Evolutionary conservation across 2,888 invertebrate species (phyloP).

Genomic region (Epirrita christyi): DNA sequence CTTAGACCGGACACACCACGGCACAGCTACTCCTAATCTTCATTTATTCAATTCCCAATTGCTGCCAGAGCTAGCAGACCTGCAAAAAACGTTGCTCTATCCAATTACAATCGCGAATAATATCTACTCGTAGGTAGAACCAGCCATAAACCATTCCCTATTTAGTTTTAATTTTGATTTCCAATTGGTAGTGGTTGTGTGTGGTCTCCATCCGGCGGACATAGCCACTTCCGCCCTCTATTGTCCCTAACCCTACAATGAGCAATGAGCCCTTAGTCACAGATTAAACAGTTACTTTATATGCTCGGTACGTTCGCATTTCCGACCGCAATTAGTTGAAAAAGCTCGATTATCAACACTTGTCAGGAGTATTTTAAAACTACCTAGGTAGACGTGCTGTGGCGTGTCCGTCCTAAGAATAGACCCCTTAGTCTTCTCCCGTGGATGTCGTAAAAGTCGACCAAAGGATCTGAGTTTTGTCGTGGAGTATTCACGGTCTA

Average conservation of each 20-base stretch:
- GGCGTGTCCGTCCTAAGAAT: too few relatives aligned
- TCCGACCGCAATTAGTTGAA: slow-evolving; percentile 6
- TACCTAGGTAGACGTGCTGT: too few relatives aligned
- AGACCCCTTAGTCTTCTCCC: too few relatives aligned
- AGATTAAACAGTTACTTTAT: slow-evolving; percentile 20
- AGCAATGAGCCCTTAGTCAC: slow-evolving; percentile 53
- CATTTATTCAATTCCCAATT: not conserved
- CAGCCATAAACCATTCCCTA: slow-evolving; percentile 7
- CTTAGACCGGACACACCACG: too few relatives aligned
- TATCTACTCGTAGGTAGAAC: not conserved
- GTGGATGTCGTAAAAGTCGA: too few relatives aligned
- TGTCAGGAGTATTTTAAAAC: not conserved
- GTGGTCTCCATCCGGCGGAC: slow-evolving; percentile 77
- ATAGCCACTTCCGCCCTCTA: slow-evolving; percentile 67
- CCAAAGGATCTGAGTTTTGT: too few relatives aligned
- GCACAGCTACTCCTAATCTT: too few relatives aligned
- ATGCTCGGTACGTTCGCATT: slow-evolving; percentile 9
- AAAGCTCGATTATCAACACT: slow-evolving; percentile 11
- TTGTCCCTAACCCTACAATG: slow-evolving; percentile 63
- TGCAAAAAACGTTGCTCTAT: not conserved
- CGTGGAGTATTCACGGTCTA: too few relatives aligned
- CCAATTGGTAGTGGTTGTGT: slow-evolving; percentile 25
- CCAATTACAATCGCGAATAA: not conserved
- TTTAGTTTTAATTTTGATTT: slow-evolving; percentile 27
- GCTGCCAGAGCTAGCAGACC: too few relatives aligned